Evolutionary conservation across 2,888 invertebrate genomes (phyloP).

Genomic region (Acleris emargana): DNA sequence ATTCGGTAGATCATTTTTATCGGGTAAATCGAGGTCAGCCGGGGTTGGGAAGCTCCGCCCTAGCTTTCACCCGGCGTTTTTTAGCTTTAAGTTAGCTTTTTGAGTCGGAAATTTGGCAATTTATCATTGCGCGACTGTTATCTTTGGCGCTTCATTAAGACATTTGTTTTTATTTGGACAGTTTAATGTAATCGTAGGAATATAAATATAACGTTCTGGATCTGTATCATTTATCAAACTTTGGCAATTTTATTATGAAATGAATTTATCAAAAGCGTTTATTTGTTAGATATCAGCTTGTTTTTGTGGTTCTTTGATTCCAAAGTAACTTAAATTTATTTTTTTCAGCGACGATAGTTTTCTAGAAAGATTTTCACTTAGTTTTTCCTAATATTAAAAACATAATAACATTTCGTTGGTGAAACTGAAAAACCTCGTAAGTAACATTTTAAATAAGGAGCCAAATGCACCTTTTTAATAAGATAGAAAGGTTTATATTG

Average conservation of each 20-base stretch:
- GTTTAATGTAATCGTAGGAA: slow-evolving; percentile 5
- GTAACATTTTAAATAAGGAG: too few relatives aligned
- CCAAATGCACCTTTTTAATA: too few relatives aligned
- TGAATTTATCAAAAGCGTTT: too few relatives aligned
- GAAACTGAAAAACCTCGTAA: too few relatives aligned
- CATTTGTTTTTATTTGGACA: slow-evolving; percentile 25
- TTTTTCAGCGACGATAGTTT: too few relatives aligned
- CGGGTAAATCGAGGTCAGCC: slow-evolving; percentile 29
- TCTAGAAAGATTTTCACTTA: too few relatives aligned
- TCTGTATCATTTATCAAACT: background rate
- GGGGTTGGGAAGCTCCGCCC: slow-evolving; percentile 13
- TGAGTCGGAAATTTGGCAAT: slow-evolving; percentile 18
- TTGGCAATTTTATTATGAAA: background rate
- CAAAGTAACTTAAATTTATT: too few relatives aligned
- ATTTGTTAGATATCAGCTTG: too few relatives aligned
- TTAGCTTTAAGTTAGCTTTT: slow-evolving; percentile 6
- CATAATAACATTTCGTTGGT: too few relatives aligned
- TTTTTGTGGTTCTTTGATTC: too few relatives aligned
- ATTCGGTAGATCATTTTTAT: slow-evolving; percentile 36
- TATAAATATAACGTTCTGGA: slow-evolving; percentile 2
- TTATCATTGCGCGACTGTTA: slow-evolving; percentile 22
- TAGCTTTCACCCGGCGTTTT: slow-evolving; percentile 16
- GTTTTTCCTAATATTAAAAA: too few relatives aligned
- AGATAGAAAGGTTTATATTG: too few relatives aligned
- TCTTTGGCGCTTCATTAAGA: slow-evolving; percentile 28